Base-by-base conservation (phyloP, 2,888 invertebrate genomes). In the Venustoraphidia nigricollis region DNA sequence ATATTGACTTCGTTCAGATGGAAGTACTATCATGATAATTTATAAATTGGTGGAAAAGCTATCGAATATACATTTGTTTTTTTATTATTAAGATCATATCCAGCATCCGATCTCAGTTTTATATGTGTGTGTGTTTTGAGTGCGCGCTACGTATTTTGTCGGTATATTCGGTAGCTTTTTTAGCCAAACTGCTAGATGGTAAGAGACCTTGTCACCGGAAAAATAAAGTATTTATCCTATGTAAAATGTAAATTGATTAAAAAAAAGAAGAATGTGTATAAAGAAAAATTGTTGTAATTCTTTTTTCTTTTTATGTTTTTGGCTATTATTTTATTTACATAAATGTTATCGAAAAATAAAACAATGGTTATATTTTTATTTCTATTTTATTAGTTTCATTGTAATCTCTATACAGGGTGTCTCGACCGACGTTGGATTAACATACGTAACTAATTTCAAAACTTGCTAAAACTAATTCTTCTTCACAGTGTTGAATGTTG, bases 1-100 rank as follows among this genome's bases (percentile, higher is more conserved):
- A 68, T 71, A 70, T 70, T 72, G 70, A 71, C 71, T 72, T 71
- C 71, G 66, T 66, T 65, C 68, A 68, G 70, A 71, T 69, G 70
- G 70, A 66, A 71, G 71, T 71, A 72, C 70, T 71, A 69, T 70
- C 70, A 70, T 71, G 65, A 64, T 57, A 53, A 35, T 35, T 41
- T 27, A 41, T 40, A 34, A n/a, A 46, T n/a, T 46, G 17, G 40
- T 27, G 13, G 46, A 46, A 46, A 46, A 39, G 17, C 39, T 45
- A 45, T 14, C 45, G 36, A 45, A 36, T 34, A 8, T n/a, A 27
- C 27, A 27, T 27, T 27, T n/a, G n/a, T n/a, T 27, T 27, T 27
- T 27, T 27, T 6, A 27, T 27, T 27, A 27, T 27, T 27, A 27
- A 27, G 27, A 27, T 27, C 27, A 27, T 27, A 27, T 27, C 27